Evolutionary conservation across 2,888 invertebrate genomes (phyloP).

Genomic region (Diaperis boleti): DNA sequence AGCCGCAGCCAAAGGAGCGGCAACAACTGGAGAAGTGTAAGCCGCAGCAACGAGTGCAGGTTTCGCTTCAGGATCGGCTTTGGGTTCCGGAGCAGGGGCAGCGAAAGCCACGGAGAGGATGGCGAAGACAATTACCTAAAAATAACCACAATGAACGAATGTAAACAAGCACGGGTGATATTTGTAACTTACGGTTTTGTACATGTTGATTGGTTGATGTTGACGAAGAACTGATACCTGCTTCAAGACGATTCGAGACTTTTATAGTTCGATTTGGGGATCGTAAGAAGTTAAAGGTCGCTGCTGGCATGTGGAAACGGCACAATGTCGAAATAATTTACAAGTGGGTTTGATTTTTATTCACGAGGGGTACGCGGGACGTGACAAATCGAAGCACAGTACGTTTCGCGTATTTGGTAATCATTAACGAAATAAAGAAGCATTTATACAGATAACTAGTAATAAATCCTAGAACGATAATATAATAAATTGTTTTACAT

Average conservation of each 20-base stretch:
- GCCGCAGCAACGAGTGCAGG: constrained; percentile 42
- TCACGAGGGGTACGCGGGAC: background rate
- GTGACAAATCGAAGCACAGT: background rate
- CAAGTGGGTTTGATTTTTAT: constrained; percentile 30
- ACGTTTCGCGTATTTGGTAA: too few species aligned
- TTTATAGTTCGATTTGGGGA: constrained; percentile 43
- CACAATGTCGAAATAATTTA: constrained; percentile 24
- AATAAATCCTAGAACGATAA: too few species aligned
- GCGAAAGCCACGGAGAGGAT: constrained; percentile 44
- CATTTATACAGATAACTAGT: too few species aligned
- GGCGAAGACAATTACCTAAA: constrained; percentile 48
- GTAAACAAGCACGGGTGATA: background rate
- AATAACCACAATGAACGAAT: constrained; percentile 10
- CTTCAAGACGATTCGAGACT: constrained; percentile 4
- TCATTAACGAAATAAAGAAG: too few species aligned
- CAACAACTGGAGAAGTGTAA: constrained; percentile 44
- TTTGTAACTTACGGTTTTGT: constrained; percentile 48
- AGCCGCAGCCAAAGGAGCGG: too few species aligned
- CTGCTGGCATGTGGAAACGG: constrained; percentile 7
- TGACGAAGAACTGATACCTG: constrained; percentile 40
- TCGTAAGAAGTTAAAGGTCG: constrained; percentile 18
- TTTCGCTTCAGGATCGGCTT: constrained; percentile 49
- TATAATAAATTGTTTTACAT: too few species aligned
- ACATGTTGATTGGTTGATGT: constrained; percentile 47
- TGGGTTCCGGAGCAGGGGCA: constrained; percentile 36